Evolutionary conservation across 2,888 invertebrate species (phyloP).

Genomic region (Tenthredo mesomela): DNA sequence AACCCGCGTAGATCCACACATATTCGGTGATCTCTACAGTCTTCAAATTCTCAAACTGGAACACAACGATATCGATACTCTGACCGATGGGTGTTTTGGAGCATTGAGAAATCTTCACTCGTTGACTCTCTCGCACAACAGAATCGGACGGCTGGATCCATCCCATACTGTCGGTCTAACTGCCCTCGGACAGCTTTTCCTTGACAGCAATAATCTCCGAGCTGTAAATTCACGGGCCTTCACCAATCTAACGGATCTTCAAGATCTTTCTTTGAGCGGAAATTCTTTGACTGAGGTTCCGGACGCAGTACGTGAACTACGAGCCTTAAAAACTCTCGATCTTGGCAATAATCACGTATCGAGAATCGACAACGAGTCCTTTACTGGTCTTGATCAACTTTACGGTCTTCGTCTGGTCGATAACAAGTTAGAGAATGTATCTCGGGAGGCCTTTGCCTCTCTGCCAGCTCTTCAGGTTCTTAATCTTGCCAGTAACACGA

Average conservation of each 20-base stretch:
- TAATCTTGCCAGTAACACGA: conserved; percentile 89
- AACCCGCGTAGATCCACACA: conserved; percentile 84
- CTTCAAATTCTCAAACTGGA: conserved; percentile 88
- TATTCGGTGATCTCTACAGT: conserved; percentile 88
- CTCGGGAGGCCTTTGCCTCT: conserved; percentile 86
- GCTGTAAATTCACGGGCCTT: conserved; percentile 86
- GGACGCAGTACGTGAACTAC: conserved; percentile 84
- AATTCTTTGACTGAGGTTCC: conserved; percentile 87
- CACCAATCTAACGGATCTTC: conserved; percentile 88
- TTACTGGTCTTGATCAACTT: conserved; percentile 87
- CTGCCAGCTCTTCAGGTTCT: conserved; percentile 87
- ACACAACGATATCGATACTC: conserved; percentile 84
- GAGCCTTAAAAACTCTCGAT: conserved; percentile 88
- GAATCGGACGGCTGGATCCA: conserved; percentile 84
- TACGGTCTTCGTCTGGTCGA: conserved; percentile 89
- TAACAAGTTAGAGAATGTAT: conserved; percentile 88
- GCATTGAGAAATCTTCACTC: conserved; percentile 89
- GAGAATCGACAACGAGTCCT: conserved; percentile 85
- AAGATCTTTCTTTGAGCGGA: conserved; percentile 88
- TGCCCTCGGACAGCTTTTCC: conserved; percentile 86
- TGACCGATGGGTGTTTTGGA: conserved; percentile 87
- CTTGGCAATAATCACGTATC: conserved; percentile 90
- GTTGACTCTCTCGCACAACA: conserved; percentile 87
- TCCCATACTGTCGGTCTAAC: conserved; percentile 87
- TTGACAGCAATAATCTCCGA: conserved; percentile 87